phyloP scores from a whole-genome alignment of 2,797 vertebrate species.

The Echiichthys vipera region DNA sequence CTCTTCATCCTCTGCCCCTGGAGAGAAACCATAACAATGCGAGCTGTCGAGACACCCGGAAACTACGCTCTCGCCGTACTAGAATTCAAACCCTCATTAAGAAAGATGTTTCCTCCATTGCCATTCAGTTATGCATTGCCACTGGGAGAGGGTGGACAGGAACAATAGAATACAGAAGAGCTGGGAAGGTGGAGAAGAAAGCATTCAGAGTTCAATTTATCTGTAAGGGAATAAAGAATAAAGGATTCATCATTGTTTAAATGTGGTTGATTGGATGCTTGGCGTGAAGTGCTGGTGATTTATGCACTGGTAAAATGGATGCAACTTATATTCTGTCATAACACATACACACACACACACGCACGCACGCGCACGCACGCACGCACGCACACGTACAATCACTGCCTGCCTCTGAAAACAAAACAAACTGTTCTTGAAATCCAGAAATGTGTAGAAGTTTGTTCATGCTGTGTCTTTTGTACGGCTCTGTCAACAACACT shows the following conservation, averaged over 20 bases:
- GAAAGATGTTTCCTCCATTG: constrained; percentile 66
- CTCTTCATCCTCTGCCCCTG: constrained; percentile 64
- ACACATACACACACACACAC: background rate
- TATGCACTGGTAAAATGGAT: constrained; percentile 41
- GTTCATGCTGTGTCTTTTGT: constrained; percentile 31
- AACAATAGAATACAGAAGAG: constrained; percentile 49
- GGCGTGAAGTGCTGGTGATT: constrained; percentile 53
- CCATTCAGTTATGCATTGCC: constrained; percentile 62
- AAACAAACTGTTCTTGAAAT: constrained; percentile 13
- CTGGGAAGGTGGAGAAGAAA: constrained; percentile 48
- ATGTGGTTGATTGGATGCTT: constrained; percentile 64
- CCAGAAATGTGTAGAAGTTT: constrained; percentile 32
- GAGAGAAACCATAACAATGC: constrained; percentile 70
- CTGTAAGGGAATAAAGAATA: constrained; percentile 56
- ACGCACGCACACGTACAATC: background rate
- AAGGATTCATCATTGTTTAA: constrained; percentile 71
- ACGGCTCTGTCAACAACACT: constrained; percentile 33
- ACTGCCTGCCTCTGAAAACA: constrained; percentile 24
- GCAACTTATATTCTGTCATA: constrained; percentile 33
- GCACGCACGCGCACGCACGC: background rate
- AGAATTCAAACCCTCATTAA: constrained; percentile 75
- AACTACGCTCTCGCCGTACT: constrained; percentile 49
- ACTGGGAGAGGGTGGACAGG: constrained; percentile 55
- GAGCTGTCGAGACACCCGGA: constrained; percentile 54
- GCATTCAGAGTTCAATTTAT: constrained; percentile 58